These are phyloP conservation scores for Proteles cristata DNA, from an alignment of 2,113 vertebrate genomes.

Conservation along the genomic window DNA sequence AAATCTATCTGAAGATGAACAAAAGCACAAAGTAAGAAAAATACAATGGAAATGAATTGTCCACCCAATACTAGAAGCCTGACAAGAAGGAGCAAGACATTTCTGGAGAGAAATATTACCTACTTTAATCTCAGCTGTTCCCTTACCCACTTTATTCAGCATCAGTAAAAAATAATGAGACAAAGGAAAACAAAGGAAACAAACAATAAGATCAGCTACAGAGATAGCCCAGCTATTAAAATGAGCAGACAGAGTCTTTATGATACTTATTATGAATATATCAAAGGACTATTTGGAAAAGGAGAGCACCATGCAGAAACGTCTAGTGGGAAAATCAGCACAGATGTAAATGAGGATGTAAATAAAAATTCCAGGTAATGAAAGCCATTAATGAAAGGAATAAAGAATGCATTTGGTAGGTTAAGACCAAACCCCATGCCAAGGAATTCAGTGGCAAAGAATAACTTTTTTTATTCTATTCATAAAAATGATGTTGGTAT, in stretches of 20 bases:
- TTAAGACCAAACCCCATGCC: not conserved
- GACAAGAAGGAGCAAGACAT: not conserved
- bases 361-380: not conserved
- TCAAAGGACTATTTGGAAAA: not conserved
- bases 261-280: not conserved
- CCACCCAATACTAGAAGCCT: not conserved
- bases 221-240: not conserved
- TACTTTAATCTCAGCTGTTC: not conserved
- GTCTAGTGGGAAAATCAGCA: not conserved
- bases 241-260: not conserved
- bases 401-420: not conserved
- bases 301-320: not conserved
- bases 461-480: not conserved
- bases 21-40: not conserved
- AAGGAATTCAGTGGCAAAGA: not conserved
- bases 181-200: not conserved
- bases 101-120: not conserved
- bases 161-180: not conserved
- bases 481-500: not conserved
- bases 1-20: not conserved
- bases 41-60: not conserved
- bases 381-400: not conserved
- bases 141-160: not conserved
- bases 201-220: not conserved
- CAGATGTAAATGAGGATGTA: not conserved